These are phyloP conservation scores for Corapipo altera DNA, from an alignment of 2,113 vertebrate species.

Conservation along the genomic window DNA sequence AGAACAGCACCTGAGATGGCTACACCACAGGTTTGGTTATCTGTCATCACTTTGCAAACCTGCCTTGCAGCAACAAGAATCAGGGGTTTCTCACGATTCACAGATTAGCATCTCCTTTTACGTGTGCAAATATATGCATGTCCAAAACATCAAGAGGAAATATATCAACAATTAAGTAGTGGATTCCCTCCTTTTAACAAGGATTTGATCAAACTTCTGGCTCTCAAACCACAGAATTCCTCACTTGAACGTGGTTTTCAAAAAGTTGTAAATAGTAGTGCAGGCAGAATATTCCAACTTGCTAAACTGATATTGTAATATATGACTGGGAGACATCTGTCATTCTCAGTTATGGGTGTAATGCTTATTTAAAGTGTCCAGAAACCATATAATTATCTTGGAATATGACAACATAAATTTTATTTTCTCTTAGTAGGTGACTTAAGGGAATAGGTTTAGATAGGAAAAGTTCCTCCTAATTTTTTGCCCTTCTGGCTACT, in stretches of 20 bases:
- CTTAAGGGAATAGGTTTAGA: background rate
- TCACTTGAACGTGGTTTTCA: background rate
- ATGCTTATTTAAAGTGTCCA: background rate
- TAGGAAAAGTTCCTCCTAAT: background rate
- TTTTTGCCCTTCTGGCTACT: background rate
- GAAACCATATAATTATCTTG: background rate
- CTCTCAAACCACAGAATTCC: background rate
- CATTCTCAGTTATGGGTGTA: background rate
- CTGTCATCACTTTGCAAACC: background rate
- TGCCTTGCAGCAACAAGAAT: background rate
- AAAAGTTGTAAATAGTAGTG: background rate
- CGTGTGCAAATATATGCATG: fast-evolving
- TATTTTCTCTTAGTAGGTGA: background rate
- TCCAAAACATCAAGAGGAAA: background rate
- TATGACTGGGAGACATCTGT: background rate
- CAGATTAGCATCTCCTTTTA: background rate
- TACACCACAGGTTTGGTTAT: background rate
- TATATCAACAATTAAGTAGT: background rate
- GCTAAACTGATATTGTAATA: background rate
- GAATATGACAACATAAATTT: background rate
- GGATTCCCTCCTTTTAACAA: background rate
- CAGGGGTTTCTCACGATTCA: background rate
- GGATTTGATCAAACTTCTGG: background rate
- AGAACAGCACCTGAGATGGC: background rate
- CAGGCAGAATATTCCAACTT: background rate